A percentile compares a stretch with the other conserved stretches of the same genome.
Conservation (phyloP, 2,797 vertebrate genomes). For the Pipistrellus pipistrellus region DNA sequence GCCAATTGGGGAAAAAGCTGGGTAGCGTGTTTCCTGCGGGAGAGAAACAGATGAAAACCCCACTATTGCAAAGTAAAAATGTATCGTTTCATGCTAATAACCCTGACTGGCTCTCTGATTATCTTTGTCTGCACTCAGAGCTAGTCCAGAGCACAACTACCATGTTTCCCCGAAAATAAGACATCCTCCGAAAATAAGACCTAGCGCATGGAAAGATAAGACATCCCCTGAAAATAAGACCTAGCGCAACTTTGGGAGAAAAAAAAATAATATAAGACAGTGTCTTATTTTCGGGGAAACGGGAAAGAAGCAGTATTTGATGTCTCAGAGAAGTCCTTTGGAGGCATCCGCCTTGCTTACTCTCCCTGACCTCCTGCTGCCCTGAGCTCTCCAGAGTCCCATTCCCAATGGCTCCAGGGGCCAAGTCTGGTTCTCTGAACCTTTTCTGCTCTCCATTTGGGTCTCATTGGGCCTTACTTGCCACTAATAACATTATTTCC, state of each 20-base stretch:
- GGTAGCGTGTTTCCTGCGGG: not conserved
- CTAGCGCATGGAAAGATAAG: no score
- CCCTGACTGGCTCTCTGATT: not conserved
- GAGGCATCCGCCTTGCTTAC: not conserved
- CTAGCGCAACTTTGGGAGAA: no score
- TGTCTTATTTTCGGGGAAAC: no score
- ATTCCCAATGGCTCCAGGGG: accelerated
- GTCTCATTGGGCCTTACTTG: not conserved
- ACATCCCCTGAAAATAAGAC: no score
- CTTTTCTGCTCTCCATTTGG: not conserved
- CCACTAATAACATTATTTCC: not conserved
- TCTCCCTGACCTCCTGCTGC: accelerated
- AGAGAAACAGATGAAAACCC: not conserved
- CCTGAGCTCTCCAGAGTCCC: not conserved
- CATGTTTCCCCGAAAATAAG: no score
- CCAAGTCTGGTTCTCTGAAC: not conserved
- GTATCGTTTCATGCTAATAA: not conserved
- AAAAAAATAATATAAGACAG: no score
- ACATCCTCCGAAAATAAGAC: no score
- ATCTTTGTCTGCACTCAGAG: not conserved
- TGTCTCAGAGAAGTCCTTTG: not conserved
- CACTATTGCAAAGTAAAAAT: not conserved
- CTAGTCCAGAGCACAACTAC: not conserved
- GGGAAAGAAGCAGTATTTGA: not conserved
- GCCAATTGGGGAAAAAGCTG: not conserved